Evolutionary conservation across 2,797 vertebrate species (phyloP), one percentile per base, ranked within the genome.

Genomic region (Todus mexicanus): DNA sequence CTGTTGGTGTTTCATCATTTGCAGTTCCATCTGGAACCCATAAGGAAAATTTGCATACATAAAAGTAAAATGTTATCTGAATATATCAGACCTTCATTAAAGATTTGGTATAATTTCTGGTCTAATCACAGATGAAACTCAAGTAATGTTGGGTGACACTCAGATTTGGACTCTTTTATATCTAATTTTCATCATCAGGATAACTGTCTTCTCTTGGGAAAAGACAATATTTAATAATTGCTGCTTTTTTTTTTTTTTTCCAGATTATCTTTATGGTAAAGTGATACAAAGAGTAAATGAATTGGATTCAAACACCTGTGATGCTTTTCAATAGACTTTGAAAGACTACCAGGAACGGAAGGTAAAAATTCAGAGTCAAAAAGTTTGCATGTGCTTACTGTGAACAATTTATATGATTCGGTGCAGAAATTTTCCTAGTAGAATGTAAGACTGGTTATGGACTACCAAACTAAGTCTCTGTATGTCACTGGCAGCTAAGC

Each of bases 61-160:
- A 92, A 94, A 94, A 94, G 80, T 80, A 89, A 96, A 90, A 83
- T 78, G 18, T 83, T 94, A 69, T 87, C 61, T 69, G 43, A 87
- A 74, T 94, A 87, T 94, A 90, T 87, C 61, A 93, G 69, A 56
- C 23, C 21, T 69, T 93, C 65, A 69, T 77, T 90, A 94, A 80
- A 66, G 27, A 9, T 65, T 93, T 92, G 59, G 61, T 90, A 59
- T 91, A 89, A 74, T 90, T 94, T 93, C 72, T 82, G 53, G 53
- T 89, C 57, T 94, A 90, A 96, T 78, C 69, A 93, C 21, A 69
- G 61, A 83, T 72, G 35, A 93, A 92, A 84, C 31, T 90, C 45
- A 83, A 89, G 89, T 81, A 73, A 65, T 85, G 33, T 78, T 95
- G 84, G 54, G 83, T 38, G 50, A 94, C 78, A 75, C 35, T 84